These are phyloP conservation scores for Drosophila tsacasi DNA, from an alignment of 1,140 invertebrate genomes.

Conservation along the genomic window DNA sequence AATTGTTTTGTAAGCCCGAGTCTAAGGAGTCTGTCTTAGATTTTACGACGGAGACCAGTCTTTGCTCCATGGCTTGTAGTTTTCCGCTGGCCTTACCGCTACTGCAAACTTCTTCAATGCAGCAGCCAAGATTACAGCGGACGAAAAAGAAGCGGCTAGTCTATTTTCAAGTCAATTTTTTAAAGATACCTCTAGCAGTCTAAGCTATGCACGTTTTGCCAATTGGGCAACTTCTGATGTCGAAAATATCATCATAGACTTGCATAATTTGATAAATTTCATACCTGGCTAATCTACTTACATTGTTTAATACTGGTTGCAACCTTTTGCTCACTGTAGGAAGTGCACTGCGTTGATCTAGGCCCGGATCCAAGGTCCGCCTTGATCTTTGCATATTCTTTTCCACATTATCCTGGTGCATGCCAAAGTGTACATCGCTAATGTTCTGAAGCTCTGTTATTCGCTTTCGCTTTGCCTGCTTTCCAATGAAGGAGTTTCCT, in stretches of 20 bases:
- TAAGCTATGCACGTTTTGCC: slow-evolving; percentile 16
- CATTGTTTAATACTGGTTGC: slow-evolving; percentile 87
- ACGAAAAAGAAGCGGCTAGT: slow-evolving; percentile 50
- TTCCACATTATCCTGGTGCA: slow-evolving; percentile 85
- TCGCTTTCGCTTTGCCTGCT: slow-evolving; percentile 52
- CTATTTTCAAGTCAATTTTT: slow-evolving; percentile 23
- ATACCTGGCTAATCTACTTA: slow-evolving; percentile 69
- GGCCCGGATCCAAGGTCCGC: slow-evolving; percentile 87
- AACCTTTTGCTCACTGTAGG: slow-evolving; percentile 88
- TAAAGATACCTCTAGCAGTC: slow-evolving; percentile 51
- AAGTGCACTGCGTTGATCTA: slow-evolving; percentile 88
- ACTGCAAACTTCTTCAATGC: slow-evolving; percentile 46
- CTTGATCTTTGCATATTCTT: slow-evolving; percentile 88
- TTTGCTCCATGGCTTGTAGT: slow-evolving; percentile 50
- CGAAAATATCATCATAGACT: slow-evolving; percentile 77
- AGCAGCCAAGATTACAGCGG: slow-evolving; percentile 84
- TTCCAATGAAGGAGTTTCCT: background rate
- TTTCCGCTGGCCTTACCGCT: slow-evolving; percentile 84
- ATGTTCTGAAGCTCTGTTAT: slow-evolving; percentile 86
- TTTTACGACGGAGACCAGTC: slow-evolving; percentile 55
- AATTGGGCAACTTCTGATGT: slow-evolving; percentile 67
- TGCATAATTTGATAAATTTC: too few species aligned
- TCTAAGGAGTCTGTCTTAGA: slow-evolving; percentile 54
- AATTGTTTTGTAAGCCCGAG: slow-evolving; percentile 42
- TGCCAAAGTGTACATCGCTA: slow-evolving; percentile 82